These are phyloP conservation scores for Augiades crinisus DNA, from an alignment of 2,888 invertebrate genomes.

Conservation along the genomic window DNA sequence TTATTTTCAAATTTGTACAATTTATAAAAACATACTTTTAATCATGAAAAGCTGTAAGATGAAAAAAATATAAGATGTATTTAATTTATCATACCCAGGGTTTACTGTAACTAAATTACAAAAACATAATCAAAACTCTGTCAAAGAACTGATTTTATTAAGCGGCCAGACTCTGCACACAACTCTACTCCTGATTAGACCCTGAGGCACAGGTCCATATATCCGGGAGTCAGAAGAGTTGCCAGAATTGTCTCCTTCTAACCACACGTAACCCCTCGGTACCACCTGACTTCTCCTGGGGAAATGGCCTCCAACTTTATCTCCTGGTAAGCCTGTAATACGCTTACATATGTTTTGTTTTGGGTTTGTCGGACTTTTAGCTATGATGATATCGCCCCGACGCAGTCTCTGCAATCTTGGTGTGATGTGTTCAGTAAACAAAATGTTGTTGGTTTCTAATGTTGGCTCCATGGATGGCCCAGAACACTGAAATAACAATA, in stretches of 20 bases:
- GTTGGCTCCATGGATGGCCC: conserved; percentile 98
- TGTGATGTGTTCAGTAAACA: conserved; percentile 91
- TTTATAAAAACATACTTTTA: background rate
- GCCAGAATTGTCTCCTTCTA: conserved; percentile 93
- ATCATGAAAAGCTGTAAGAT: too few relatives aligned
- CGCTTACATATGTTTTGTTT: conserved; percentile 92
- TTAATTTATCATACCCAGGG: background rate
- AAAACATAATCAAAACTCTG: conserved; percentile 40
- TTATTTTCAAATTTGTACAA: too few relatives aligned
- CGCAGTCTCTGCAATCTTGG: conserved; percentile 82
- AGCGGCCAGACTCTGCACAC: conserved; percentile 91
- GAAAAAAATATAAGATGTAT: too few relatives aligned
- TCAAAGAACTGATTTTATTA: conserved; percentile 65
- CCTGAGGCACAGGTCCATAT: conserved; percentile 94
- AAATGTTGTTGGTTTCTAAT: conserved; percentile 88
- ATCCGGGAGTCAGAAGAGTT: conserved; percentile 94
- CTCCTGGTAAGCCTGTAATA: conserved; percentile 89
- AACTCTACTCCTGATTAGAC: conserved; percentile 90
- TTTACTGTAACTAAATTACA: background rate
- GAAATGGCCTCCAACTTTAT: conserved; percentile 79
- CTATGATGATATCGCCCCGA: conserved; percentile 93
- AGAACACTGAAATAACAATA: conserved; percentile 84
- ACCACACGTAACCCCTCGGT: conserved; percentile 93
- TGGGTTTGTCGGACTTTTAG: conserved; percentile 90
- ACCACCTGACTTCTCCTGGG: conserved; percentile 79